Evolutionary conservation across 2,888 invertebrate genomes (phyloP), one percentile per base, ranked within the genome.

Genomic region (Clitarchus hookeri): DNA sequence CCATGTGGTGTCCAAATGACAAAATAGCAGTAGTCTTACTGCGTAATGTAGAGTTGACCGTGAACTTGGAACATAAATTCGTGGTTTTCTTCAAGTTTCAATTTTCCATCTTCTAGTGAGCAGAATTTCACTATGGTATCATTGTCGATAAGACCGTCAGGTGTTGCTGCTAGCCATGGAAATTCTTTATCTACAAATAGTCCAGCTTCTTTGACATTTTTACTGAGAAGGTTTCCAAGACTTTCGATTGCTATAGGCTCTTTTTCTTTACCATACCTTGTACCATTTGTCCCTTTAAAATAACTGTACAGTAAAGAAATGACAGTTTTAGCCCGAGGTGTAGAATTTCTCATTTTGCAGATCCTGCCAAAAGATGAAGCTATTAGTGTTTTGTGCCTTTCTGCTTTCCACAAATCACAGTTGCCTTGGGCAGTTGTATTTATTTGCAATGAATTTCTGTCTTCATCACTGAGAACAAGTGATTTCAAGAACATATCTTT

Each of bases 241-340:
- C n/a, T n/a, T n/a, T n/a, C n/a, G n/a, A n/a, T n/a, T 23, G 65
- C 65, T 13, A 65, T 16, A 19, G 11, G 65, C 65, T 65, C 65
- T 65, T 65, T 65, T 65, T 65, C 65, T 65, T 65, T 65, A 16
- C 65, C 65, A 65, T 65, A 65, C 23, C 65, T 65, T 65, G 65
- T 65, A 65, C 4, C 65, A 6, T 19, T 65, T 19, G 65, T 65
- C 16, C 65, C 65, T 65, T 16, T 13, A 19, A 65, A 65, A 23
- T 65, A 6, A 65, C 65, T 65, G 19, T 65, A 65, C 65, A 9
- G 65, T 65, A 65, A 19, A 16, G 65, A 65, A 23, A 65, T 65
- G 6, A 65, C 65, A 65, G 65, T 65, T 65, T 65, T 65, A 16
- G 65, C 65, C 6, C 65, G 13, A 65, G 65, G 19, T 19, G 65